Evolutionary conservation across 2,888 invertebrate species (phyloP).

Genomic region (Junonia oenone): DNA sequence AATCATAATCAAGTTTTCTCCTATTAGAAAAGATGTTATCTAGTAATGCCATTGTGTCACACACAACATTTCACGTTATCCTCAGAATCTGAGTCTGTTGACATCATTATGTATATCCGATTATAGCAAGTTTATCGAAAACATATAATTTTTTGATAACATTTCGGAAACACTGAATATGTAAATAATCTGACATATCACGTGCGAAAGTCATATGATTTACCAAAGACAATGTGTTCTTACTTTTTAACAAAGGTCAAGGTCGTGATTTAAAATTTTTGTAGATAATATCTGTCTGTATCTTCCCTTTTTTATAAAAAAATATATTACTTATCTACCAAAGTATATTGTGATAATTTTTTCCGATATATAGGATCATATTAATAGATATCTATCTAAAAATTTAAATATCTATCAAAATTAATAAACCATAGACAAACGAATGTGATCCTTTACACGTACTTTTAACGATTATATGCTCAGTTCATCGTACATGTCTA

Average conservation of each 20-base stretch:
- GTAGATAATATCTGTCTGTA: constrained; percentile 3
- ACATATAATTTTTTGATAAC: constrained; percentile 28
- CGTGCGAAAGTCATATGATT: constrained; percentile 76
- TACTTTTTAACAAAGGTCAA: constrained; percentile 34
- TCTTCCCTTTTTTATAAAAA: background rate
- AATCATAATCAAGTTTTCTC: constrained; percentile 71
- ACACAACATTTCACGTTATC: constrained; percentile 52
- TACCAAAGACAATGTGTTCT: constrained; percentile 50
- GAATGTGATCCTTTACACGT: constrained; percentile 2
- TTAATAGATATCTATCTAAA: background rate
- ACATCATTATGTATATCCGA: constrained; percentile 38
- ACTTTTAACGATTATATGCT: background rate
- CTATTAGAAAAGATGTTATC: constrained; percentile 85
- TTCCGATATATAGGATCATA: background rate
- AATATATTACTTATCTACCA: background rate
- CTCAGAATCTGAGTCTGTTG: constrained; percentile 38
- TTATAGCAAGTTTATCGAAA: constrained; percentile 25
- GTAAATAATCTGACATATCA: constrained; percentile 67
- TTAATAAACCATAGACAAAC: constrained; percentile 4
- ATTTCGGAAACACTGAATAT: constrained; percentile 41
- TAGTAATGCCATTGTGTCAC: constrained; percentile 85
- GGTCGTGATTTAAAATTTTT: constrained; percentile 14
- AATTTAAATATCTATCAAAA: background rate
- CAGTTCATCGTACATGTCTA: background rate
- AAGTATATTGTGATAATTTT: background rate